Evolutionary conservation across 2,797 vertebrate species (phyloP).

Genomic region (Anisognathus igniventris): DNA sequence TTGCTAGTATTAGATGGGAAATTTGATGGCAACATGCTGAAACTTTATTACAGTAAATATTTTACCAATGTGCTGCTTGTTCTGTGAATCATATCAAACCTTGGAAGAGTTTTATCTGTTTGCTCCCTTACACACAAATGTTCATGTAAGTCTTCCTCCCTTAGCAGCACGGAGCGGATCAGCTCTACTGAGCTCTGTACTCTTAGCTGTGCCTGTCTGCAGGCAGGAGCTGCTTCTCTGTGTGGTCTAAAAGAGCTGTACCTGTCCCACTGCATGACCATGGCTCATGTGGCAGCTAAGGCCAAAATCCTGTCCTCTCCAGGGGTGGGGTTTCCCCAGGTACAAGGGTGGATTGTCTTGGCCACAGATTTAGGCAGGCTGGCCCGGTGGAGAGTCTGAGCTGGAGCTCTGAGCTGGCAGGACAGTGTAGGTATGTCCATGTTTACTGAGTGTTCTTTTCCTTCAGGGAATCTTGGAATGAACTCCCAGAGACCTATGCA

Average conservation of each 20-base stretch:
- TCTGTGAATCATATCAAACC: neutral
- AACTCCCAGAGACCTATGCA: neutral
- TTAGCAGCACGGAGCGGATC: rapidly evolving
- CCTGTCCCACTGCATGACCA: neutral
- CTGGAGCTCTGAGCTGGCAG: neutral
- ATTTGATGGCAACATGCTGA: neutral
- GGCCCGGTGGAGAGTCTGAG: neutral
- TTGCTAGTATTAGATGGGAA: neutral
- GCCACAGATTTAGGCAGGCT: neutral
- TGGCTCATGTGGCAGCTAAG: neutral
- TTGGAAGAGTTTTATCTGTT: neutral
- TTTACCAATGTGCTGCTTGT: neutral
- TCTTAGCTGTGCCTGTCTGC: neutral
- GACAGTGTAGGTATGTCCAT: neutral
- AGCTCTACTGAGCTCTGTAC: neutral
- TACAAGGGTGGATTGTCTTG: slow-evolving; percentile 21
- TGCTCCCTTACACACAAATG: neutral
- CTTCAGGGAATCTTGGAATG: neutral
- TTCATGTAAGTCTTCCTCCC: neutral
- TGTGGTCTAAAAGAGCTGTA: neutral
- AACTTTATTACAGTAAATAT: neutral
- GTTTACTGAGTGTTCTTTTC: neutral
- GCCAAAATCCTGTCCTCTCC: neutral
- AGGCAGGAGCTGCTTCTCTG: neutral
- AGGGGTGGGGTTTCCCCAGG: neutral